Evolutionary conservation across 1,140 invertebrate genomes (phyloP), one percentile per base, ranked within the genome.

Genomic region (Cydia strobilella): DNA sequence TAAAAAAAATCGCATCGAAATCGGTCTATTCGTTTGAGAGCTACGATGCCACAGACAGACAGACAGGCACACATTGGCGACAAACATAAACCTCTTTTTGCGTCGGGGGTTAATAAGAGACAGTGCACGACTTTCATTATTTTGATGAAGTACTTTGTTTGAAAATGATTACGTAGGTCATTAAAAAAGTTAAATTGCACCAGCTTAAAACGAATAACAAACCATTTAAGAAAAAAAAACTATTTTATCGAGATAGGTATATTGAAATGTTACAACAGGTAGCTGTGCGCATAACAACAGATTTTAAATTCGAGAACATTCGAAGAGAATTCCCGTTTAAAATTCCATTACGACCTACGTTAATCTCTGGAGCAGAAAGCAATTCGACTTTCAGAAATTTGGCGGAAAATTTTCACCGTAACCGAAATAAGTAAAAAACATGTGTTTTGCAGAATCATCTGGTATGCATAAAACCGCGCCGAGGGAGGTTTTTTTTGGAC

Each of bases 301-400:
- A 59, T 59, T 59, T 59, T 20, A 59, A 23, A 59, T 59, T 59
- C 9, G 18, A 10, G 20, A 59, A 59, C 54, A 59, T 23, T 59
- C 18, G 51, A 59, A 20, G 51, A 23, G 51, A 15, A 59, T 27
- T 42, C 65, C 25, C 15, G 27, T 69, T 69, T 39, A 31, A 69
- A 18, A 35, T 69, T 35, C 27, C 65, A 35, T 35, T 69, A 69
- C 27, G 65, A 18, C 65, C 65, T 35, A 69, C 27, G 31, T 69
- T 69, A 69, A 35, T 69, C 63, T 31, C 27, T 35, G 65, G 31
- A 69, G 31, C 27, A 69, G 65, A 69, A 69, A 69, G 65, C 31
- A 69, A 69, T 31, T 18, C 65, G 31, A 69, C 65, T 18, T 69
- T n/a, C 65, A 31, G 65, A 69, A 69, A 69, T 69, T 69, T 35